Base-by-base conservation (phyloP, 1,140 invertebrate genomes). In the Orchestia grillus region DNA sequence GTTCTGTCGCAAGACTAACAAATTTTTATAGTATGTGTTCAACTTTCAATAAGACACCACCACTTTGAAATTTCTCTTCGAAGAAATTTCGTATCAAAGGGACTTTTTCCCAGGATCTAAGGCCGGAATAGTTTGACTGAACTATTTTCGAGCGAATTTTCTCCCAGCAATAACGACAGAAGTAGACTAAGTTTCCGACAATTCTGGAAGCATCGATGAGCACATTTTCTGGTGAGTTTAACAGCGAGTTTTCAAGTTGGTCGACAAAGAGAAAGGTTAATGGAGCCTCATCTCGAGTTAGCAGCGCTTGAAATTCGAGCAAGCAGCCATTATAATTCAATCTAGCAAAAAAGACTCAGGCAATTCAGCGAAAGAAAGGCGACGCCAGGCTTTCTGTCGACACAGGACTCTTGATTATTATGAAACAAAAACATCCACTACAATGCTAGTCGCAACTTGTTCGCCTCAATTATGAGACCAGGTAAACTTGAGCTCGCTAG, bases 251-350 rank as follows among this genome's bases (percentile, higher is more conserved):
- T 41, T 90, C 88, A 44, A 90, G 88, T 90, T 90, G 88, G 41
- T 11, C 41, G 42, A 90, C 88, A 90, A 90, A 90, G 88, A 90
- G 43, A 90, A 42, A 90, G 43, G 88, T 90, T 90, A 90, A 90
- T 90, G 43, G 88, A 44, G 43, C 88, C 43, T 44, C 43, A 42
- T 44, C 88, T 90, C 43, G 88, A 90, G 88, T 90, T 90, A 90
- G 43, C 88, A 90, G 88, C 41, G 88, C 88, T 90, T 90, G 88
- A 90, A 90, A 90, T 90, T 90, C 88, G 88, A 90, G 88, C 88
- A 90, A 90, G 88, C 88, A 44, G 28, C 88, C 43, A 90, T 90
- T 90, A 90, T 90, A 90, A 90, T 90, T 90, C 88, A 90, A 90
- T 90, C 88, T 90, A 90, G 41, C 88, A 44, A 90, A 41, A 90